These are phyloP conservation scores for Allenopithecus nigroviridis DNA, from an alignment of 2,797 vertebrate genomes.

Conservation along the genomic window DNA sequence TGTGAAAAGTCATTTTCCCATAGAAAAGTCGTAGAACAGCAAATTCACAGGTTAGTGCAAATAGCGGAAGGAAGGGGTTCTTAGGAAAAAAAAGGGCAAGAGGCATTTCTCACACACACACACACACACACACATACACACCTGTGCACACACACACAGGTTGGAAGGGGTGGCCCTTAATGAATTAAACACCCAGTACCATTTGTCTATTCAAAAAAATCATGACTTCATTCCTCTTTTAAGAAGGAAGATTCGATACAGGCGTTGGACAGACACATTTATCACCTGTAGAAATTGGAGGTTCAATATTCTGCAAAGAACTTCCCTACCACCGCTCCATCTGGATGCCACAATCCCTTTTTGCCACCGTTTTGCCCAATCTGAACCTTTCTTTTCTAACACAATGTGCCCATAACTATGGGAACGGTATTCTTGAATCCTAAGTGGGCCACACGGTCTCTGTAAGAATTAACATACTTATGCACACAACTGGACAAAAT, in stretches of 20 bases:
- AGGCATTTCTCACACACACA: neutral
- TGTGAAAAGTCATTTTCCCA: constrained; percentile 1
- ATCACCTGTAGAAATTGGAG: neutral
- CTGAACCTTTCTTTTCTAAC: neutral
- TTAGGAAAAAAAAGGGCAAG: neutral
- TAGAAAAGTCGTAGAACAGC: neutral
- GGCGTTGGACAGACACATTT: neutral
- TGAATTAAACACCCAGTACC: neutral
- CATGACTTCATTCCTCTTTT: constrained; percentile 15
- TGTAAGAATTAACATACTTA: neutral
- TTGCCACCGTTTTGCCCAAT: neutral
- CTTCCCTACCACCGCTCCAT: neutral
- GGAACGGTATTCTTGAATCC: neutral
- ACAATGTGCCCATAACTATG: neutral
- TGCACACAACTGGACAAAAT: neutral
- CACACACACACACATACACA: neutral
- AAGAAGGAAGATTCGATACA: neutral
- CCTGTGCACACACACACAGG: neutral
- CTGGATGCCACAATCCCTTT: neutral
- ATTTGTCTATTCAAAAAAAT: neutral
- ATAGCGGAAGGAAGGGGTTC: neutral
- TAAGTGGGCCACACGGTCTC: neutral
- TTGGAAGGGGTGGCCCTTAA: neutral
- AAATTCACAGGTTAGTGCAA: neutral
- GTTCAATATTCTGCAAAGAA: constrained; percentile 16